Conservation (phyloP, 2,797 vertebrate species). For the Coregonus ussuriensis region DNA sequence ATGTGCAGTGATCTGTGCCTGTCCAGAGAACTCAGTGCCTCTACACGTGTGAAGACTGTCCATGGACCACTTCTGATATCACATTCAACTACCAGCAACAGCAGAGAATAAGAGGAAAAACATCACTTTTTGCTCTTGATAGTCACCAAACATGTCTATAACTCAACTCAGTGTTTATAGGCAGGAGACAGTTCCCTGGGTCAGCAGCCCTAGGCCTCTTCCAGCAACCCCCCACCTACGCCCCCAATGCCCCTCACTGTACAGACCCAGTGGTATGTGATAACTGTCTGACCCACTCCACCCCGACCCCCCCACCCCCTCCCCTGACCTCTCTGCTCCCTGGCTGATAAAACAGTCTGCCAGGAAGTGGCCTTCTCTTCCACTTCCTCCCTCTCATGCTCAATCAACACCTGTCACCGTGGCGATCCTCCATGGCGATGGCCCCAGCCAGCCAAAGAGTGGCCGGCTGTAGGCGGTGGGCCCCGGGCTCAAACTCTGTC, state of each 20-base stretch:
- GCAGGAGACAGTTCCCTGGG: constrained; percentile 69
- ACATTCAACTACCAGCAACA: constrained; percentile 49
- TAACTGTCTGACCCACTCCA: constrained; percentile 51
- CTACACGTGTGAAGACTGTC: neutral
- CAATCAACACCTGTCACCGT: constrained; percentile 91
- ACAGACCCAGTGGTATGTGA: constrained; percentile 62
- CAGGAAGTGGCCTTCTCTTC: constrained; percentile 75
- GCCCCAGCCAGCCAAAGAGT: constrained; percentile 11
- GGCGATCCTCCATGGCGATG: constrained; percentile 55
- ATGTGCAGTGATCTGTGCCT: neutral
- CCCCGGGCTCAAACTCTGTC: constrained; percentile 61
- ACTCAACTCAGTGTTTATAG: constrained; percentile 73
- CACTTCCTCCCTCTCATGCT: constrained; percentile 87
- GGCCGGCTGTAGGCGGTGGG: neutral
- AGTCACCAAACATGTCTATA: constrained; percentile 59
- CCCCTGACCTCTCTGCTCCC: constrained; percentile 66
- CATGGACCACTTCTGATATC: constrained; percentile 43
- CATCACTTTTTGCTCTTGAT: constrained; percentile 46
- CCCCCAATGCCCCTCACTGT: constrained; percentile 40
- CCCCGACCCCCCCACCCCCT: constrained; percentile 51
- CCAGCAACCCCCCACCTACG: constrained; percentile 52
- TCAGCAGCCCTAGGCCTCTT: constrained; percentile 60
- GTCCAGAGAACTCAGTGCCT: neutral
- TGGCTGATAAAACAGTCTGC: constrained; percentile 79
- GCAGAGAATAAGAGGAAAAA: constrained; percentile 37